Evolutionary conservation across 2,797 vertebrate species (phyloP), one percentile per base, ranked within the genome.

Genomic region (Australoheros facetus): DNA sequence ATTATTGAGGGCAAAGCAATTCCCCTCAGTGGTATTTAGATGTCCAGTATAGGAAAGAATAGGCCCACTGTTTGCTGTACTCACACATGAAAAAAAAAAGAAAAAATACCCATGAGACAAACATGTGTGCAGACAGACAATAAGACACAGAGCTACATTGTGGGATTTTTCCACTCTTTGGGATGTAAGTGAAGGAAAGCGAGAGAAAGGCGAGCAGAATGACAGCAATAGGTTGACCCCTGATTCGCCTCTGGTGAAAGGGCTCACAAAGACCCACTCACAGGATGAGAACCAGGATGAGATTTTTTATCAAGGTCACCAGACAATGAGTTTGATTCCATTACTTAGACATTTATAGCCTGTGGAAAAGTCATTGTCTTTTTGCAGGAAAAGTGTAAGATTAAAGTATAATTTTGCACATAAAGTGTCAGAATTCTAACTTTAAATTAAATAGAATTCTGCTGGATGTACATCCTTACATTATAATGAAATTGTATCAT

Each of bases 301-400:
- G 89, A 91, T 91, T 81, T 56, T 32, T 85, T 87, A 89, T 91
- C 88, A 82, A 89, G 90, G 85, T 89, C 81, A 83, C 64, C 58
- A 73, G 58, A 77, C 78, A 78, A 70, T 55, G 19, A 51, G 34
- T 48, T 62, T 19, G 19, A 75, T 81, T 84, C 57, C 60, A 62
- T 87, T 70, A 77, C 64, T 77, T 54, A 75, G 11, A 81, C 71
- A 75, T 82, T 34, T 45, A 79, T 17, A 60, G 58, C 51, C 30
- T 39, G 62, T 45, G 57, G 75, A 83, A 73, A 80, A 55, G 55
- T 73, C 5, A 77, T 71, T 5, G 28, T 39, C 78, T 57, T 78
- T 75, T 75, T 79, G 42, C 16, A 39, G 66, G 39, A 37, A 54
- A 74, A 77, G 37, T 13, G 37, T 79, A 16, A 66, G 54, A 59